phyloP scores from a whole-genome alignment of 2,888 invertebrate genomes.

The Andrena haemorrhoa region DNA sequence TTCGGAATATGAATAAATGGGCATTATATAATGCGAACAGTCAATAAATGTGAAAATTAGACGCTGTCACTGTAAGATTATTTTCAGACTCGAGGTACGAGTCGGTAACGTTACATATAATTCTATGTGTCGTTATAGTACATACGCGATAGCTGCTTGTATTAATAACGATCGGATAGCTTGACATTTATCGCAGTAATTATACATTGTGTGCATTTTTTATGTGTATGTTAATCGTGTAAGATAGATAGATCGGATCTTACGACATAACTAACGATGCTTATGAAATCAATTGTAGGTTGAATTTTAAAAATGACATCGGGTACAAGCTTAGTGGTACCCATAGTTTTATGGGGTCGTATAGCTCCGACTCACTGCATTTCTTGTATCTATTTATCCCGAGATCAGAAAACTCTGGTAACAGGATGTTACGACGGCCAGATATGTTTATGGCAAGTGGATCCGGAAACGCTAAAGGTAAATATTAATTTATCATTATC shows the following conservation, averaged over 20 bases:
- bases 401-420: conserved; percentile 96
- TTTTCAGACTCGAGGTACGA: background rate
- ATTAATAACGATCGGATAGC: conserved; percentile 4
- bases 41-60: conserved; percentile 14
- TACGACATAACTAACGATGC: background rate
- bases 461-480: conserved; percentile 91
- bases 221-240: background rate
- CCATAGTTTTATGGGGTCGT: conserved; percentile 98
- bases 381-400: conserved; percentile 95
- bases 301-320: conserved; percentile 87
- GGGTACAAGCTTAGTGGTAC: conserved; percentile 96
- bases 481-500: conserved; percentile 19
- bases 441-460: conserved; percentile 97
- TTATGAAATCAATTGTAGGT: conserved; percentile 57
- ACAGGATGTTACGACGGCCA: conserved; percentile 99
- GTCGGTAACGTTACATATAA: background rate
- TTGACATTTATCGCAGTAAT: background rate
- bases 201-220: background rate
- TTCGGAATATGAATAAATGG: background rate
- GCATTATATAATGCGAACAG: conserved; percentile 13
- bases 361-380: conserved; percentile 98
- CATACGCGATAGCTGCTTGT: too few relatives aligned
- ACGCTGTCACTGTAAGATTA: background rate
- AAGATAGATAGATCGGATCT: background rate
- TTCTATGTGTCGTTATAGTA: background rate